A percentile compares a stretch with the other conserved stretches of the same genome.
Evolutionary conservation across 2,888 invertebrate species (phyloP).

Genomic region (Luffia ferchaultella): DNA sequence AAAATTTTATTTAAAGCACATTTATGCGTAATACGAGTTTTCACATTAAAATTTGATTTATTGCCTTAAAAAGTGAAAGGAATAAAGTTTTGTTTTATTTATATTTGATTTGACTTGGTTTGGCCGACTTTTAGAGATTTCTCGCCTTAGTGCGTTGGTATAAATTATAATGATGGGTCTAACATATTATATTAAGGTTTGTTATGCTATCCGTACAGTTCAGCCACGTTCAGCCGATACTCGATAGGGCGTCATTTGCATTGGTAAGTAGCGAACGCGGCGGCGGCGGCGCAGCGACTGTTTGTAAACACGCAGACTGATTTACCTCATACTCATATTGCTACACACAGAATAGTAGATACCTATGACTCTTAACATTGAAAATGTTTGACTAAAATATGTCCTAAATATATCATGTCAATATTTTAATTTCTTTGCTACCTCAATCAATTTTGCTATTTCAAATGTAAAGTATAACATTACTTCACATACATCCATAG

Average conservation of each 20-base stretch:
- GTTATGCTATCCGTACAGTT: slow-evolving; percentile 28
- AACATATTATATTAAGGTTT: no score
- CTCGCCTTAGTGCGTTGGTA: no score
- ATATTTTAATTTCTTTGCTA: no score
- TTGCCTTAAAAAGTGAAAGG: no score
- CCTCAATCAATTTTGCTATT: no score
- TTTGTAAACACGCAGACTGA: slow-evolving; percentile 49
- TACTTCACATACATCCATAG: no score
- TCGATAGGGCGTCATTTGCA: slow-evolving; percentile 62
- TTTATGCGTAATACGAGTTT: background rate
- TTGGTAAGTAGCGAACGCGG: slow-evolving; percentile 36
- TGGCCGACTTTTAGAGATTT: no score
- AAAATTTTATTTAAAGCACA: background rate
- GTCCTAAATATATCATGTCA: no score
- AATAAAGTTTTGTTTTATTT: no score
- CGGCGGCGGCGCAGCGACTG: slow-evolving; percentile 25
- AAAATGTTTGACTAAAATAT: background rate
- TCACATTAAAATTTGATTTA: background rate
- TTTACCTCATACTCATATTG: slow-evolving; percentile 27
- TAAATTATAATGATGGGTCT: no score
- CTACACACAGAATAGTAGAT: background rate
- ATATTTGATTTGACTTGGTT: no score
- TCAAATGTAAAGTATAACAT: no score
- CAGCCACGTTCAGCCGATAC: slow-evolving; percentile 23
- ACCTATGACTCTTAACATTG: background rate